Base-by-base conservation (phyloP, 1,140 invertebrate genomes). In the Bombus vancouverensis region DNA sequence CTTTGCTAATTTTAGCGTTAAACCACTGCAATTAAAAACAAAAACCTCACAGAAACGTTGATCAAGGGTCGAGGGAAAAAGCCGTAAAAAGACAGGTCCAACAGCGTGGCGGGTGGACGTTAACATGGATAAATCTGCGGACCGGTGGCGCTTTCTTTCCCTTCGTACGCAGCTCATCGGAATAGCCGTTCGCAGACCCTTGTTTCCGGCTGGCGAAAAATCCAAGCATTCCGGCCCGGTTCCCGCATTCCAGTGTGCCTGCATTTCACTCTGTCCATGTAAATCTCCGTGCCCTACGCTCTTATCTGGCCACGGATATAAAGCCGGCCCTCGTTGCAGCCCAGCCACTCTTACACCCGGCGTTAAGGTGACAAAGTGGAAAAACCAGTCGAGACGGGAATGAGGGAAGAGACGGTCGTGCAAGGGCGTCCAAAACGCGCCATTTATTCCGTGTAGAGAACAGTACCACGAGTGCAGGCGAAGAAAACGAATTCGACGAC, bases 261-360 rank as follows among this genome's bases (percentile, higher is more conserved):
- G 74, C 83, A 75, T 86, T 85, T 89, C 68, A 80, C 87, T 32
- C 47, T 81, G 79, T 75, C 75, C 87, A 80, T 83, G 84, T 88
- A 86, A 89, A 89, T 81, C 85, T 86, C 68, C 83, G 81, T 44
- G 66, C 71, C 71, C 53, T 42, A 73, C 79, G 83, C 86, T 85
- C 87, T 89, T 89, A 89, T 88, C 87, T 84, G 44, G 22, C 32
- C 53, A 53, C 83, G 83, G 53, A 39, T 59, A 65, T 77, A 83
- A 82, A 75, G 65, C 86, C 59, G 37, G 59, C 72, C 80, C 12
- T 47, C 70, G 37, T 53, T 80, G 75, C 73, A 57, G 2, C 65
- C 47, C 34, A 44, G 25, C 47, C 44, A 39, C 65, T 78, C 39
- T 59, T 73, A 32, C n/a, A 53, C n/a, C 3, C 42, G 44, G 12